Evolutionary conservation across 1,140 invertebrate species (phyloP), one percentile per base, ranked within the genome.

Genomic region (Drosophila chauvacae): DNA sequence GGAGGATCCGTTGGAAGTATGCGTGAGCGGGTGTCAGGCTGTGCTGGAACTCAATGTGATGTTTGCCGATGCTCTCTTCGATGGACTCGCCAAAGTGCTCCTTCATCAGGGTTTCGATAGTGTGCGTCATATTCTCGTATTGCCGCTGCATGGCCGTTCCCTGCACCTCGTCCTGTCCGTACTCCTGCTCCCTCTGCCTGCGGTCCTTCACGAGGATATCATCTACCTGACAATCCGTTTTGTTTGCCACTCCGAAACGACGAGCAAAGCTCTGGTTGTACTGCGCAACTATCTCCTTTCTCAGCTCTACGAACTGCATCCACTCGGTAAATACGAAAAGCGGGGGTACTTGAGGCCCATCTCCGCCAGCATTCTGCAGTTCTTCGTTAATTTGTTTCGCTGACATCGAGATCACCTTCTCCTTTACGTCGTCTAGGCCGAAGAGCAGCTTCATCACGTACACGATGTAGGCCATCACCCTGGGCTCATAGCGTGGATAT

Each of bases 281-380:
- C 37, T 93, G 91, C 0, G 90, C 72, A 3, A 96, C 70, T 42
- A 95, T 86, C 4, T 87, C 69, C 57, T 94, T 93, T 7, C 95
- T 93, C 81, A 95, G 94, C 70, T 94, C 94, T 3, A 96, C 94
- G 77, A 94, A 95, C 42, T 93, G 76, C 69, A 95, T 93, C 95
- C 95, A 96, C 30, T 95, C 93, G 13, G 92, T 88, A 79, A 94
- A 94, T 57, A 94, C 94, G 80, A 96, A 96, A 18, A 95, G 92
- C 47, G 92, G 92, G 3, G 81, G 51, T 33, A 39, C 50, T 47
- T 39, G 47, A 26, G 39, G 48, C 45, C 26, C 30, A 18, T 11
- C 9, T 44, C 26, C 42, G n/a, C 16, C 9, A 7, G 48, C 14
- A 14, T 37, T 47, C n/a, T 26, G 7, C 1, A 88, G 48, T 30